Conservation (phyloP, 2,888 invertebrate species). For the Gymnocheta viridis region DNA sequence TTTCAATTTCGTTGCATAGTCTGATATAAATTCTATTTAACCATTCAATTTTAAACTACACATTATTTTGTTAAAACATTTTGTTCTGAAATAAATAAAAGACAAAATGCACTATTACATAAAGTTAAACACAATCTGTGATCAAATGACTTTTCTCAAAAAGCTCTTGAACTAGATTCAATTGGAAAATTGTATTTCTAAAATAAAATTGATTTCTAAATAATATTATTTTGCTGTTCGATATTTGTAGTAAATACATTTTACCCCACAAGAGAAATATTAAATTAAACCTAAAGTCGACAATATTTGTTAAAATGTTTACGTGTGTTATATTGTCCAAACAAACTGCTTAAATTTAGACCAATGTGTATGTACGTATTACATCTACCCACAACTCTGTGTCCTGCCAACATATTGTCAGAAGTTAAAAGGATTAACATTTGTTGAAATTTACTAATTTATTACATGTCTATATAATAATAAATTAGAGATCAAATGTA, state of each 20-base stretch:
- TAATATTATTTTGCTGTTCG: not conserved
- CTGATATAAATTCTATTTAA: not conserved
- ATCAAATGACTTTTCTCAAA: slow-evolving; percentile 21
- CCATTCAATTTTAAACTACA: not conserved
- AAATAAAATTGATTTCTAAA: slow-evolving; percentile 36
- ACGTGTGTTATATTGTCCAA: not conserved
- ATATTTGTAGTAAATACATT: slow-evolving; percentile 3
- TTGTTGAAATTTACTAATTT: not conserved
- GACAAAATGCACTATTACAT: not conserved
- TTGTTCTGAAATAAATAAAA: not conserved
- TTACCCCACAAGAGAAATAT: not conserved
- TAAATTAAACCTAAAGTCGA: slow-evolving; percentile 35
- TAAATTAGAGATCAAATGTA: too few species aligned
- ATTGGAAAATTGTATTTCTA: slow-evolving; percentile 20
- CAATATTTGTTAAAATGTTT: slow-evolving; percentile 22
- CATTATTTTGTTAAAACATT: not conserved
- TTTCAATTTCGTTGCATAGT: not conserved
- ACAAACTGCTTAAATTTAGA: slow-evolving; percentile 26
- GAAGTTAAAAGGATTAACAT: not conserved
- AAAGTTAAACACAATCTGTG: slow-evolving; percentile 18
- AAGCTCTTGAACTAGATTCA: slow-evolving; percentile 10
- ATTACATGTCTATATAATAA: too few species aligned
- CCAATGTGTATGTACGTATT: not conserved
- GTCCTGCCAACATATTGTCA: not conserved
- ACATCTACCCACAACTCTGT: slow-evolving; percentile 3